Evolutionary conservation across 2,888 invertebrate species (phyloP).

Genomic region (Matsumyia berberina): DNA sequence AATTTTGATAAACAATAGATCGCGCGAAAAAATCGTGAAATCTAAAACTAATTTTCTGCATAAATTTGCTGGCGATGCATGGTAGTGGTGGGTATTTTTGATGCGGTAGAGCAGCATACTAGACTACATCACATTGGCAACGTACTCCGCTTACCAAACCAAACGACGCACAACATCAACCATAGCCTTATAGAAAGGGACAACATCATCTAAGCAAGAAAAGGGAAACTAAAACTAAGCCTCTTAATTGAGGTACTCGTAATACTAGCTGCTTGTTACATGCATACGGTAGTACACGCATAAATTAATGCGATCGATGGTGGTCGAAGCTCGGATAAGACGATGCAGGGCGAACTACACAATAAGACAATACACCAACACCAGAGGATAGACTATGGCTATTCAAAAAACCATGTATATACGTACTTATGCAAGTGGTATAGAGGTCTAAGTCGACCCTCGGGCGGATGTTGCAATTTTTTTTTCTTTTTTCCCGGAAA

Average conservation of each 20-base stretch:
- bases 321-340: background rate
- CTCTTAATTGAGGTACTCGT: constrained; percentile 35
- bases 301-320: constrained; percentile 32
- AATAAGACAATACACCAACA: no score
- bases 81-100: no score
- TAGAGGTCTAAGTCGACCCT: background rate
- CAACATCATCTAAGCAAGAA: no score
- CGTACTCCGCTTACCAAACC: no score
- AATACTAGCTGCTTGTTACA: constrained; percentile 13
- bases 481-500: constrained; percentile 46
- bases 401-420: background rate
- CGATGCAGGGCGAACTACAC: no score
- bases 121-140: background rate
- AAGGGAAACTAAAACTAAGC: constrained; percentile 29
- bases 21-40: constrained; percentile 39
- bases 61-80: background rate
- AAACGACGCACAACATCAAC: no score
- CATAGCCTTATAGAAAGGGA: no score
- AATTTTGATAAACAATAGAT: constrained; percentile 50
- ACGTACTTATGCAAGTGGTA: constrained; percentile 29
- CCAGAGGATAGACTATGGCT: constrained; percentile 13
- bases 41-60: constrained; percentile 46
- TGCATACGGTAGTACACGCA: constrained; percentile 19
- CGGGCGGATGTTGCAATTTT: constrained; percentile 57
- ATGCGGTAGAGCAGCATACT: constrained; percentile 17